Base-by-base conservation (phyloP, 2,888 invertebrate genomes). In the Phytoseiulus persimilis region DNA sequence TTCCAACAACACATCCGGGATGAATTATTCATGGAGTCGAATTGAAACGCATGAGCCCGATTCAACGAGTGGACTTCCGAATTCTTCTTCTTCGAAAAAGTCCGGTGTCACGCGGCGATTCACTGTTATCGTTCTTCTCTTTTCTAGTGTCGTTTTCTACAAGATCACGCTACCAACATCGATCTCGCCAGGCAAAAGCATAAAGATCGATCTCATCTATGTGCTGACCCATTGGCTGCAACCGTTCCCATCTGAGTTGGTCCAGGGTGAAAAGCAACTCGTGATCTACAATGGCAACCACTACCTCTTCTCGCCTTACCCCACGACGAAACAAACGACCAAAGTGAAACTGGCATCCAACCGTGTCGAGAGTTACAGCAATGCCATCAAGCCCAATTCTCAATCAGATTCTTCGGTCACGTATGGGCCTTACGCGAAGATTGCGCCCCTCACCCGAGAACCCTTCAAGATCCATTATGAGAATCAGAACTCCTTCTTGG, bases 401-500 rank as follows among this genome's bases (percentile, higher is more conserved):
- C 95, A 96, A 91, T 94, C 95, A 89, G 97, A 97, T 91, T 95
- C 95, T 39, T 94, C 95, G n/a, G 94, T 99, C 89, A 95, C 94
- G 0, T 98, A 97, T 93, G 99, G 99, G 6, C 96, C 98, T 0
- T 98, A 96, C 92, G 95, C 95, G 90, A 95, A 96, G 91, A 94
- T 95, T 90, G 93, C 94, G 90, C 93, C 95, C 0, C 94, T 94
- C 91, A 92, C 94, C 32, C 23, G 65, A 33, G 91, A 83, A 31
- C 90, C 90, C 91, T 92, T 98, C 91, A 93, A 93, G 83, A 94
- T 99, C 83, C 99, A 99, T 93, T 98, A 95, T 92, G 99, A 98
- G 93, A 99, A 98, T 93, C 98, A 98, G 92, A 95, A 96, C 83
- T 98, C 99, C 46, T 99, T 99, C 93, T 93, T 99, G 91, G 96